phyloP scores from a whole-genome alignment of 2,113 vertebrate species.

The Forbesichthys agassizii region DNA sequence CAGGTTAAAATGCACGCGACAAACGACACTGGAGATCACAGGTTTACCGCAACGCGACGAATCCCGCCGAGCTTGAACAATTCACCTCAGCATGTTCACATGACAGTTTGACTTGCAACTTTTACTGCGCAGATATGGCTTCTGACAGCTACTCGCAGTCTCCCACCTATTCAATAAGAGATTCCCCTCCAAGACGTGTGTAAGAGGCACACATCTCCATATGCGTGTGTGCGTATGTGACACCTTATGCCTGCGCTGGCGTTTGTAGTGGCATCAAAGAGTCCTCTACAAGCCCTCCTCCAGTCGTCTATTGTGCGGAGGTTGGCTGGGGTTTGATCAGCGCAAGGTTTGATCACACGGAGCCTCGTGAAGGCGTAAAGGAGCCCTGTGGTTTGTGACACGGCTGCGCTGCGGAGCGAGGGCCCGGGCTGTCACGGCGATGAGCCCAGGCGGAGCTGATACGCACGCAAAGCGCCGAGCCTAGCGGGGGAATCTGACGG shows the following conservation, averaged over 20 bases:
- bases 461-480: constrained; percentile 59
- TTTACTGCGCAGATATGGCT: constrained; percentile 45
- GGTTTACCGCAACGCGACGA: constrained; percentile 69
- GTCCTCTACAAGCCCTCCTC: constrained; percentile 24
- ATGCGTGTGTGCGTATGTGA: constrained; percentile 45
- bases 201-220: constrained; percentile 36
- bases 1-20: constrained; percentile 56
- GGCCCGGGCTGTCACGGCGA: constrained; percentile 64
- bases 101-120: constrained; percentile 34
- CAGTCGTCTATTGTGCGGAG: constrained; percentile 62
- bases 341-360: constrained; percentile 75
- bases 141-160: constrained; percentile 62
- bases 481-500: constrained; percentile 54
- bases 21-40: constrained; percentile 67
- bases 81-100: constrained; percentile 60
- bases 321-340: constrained; percentile 77
- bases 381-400: constrained; percentile 74
- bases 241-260: constrained; percentile 61
- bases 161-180: constrained; percentile 65
- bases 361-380: constrained; percentile 47
- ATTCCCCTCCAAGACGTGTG: constrained; percentile 44
- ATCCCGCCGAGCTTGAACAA: constrained; percentile 65
- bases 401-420: constrained; percentile 34
- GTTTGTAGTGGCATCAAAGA: constrained; percentile 81
- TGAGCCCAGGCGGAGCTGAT: constrained; percentile 61